phyloP scores from a whole-genome alignment of 2,888 invertebrate genomes.

The Sialis fuliginosa region DNA sequence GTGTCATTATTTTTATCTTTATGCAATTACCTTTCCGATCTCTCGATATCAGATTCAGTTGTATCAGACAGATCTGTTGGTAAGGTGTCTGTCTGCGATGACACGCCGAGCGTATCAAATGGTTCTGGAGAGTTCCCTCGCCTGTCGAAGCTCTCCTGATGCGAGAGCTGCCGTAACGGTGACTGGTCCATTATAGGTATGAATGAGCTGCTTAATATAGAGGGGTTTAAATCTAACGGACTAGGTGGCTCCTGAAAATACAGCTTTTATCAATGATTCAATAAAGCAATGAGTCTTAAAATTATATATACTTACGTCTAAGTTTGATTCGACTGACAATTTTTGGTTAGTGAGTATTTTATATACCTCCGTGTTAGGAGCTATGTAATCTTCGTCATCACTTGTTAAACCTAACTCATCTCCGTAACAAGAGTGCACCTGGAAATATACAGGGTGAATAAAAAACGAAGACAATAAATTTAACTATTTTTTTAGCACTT shows the following conservation, averaged over 20 bases:
- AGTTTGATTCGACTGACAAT: constrained; percentile 30
- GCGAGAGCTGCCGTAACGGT: background rate
- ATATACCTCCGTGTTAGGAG: constrained; percentile 37
- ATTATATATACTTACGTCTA: constrained; percentile 21
- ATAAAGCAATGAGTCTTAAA: background rate
- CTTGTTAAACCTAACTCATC: constrained; percentile 84
- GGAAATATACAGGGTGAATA: constrained; percentile 2
- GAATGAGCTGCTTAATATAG: too few relatives aligned
- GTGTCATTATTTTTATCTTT: too few relatives aligned
- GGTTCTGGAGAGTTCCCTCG: too few relatives aligned
- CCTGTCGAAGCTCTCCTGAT: constrained; percentile 22
- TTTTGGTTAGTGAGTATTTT: constrained; percentile 21
- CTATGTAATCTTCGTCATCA: constrained; percentile 75
- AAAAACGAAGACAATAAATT: background rate
- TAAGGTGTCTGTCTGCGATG: background rate
- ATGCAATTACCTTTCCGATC: constrained; percentile 32
- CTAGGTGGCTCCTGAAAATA: too few relatives aligned
- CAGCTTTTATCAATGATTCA: background rate
- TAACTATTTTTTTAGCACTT: background rate
- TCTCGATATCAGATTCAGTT: constrained; percentile 63
- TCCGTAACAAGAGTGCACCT: constrained; percentile 85
- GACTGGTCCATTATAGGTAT: too few relatives aligned
- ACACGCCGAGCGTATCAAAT: background rate
- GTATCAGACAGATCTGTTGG: constrained; percentile 61
- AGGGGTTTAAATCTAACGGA: too few relatives aligned